Evolutionary conservation across 2,888 invertebrate species (phyloP).

Genomic region (Cosmia pyralina): DNA sequence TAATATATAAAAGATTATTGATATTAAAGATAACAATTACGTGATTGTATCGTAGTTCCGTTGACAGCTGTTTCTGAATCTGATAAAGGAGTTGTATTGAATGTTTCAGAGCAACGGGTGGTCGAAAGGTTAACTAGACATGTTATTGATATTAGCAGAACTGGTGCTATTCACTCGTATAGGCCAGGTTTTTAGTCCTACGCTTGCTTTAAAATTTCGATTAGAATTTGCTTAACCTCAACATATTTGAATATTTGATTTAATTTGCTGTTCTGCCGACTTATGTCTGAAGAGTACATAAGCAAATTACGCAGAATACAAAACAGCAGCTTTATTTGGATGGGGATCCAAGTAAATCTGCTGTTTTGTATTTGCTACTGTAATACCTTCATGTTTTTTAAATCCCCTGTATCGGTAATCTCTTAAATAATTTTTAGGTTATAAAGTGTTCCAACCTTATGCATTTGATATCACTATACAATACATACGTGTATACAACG

Average conservation of each 20-base stretch:
- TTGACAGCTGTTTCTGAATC: conserved; percentile 52
- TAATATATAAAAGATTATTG: conserved; percentile 57
- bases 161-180: conserved; percentile 44
- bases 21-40: conserved; percentile 58
- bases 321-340: no score
- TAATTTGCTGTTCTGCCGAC: conserved; percentile 15
- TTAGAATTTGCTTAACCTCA: conserved; percentile 40
- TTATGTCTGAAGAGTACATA: background rate
- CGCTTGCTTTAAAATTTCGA: conserved; percentile 44
- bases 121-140: conserved; percentile 32
- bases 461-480: background rate
- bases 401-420: background rate
- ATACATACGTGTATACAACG: background rate
- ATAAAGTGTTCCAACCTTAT: background rate
- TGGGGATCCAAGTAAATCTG: background rate
- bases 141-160: conserved; percentile 31
- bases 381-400: background rate
- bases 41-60: conserved; percentile 36
- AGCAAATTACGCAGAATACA: background rate
- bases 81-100: conserved; percentile 51
- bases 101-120: conserved; percentile 43
- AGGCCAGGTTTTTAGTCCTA: conserved; percentile 29
- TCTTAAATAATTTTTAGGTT: background rate
- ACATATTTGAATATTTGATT: conserved; percentile 44
- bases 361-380: background rate